Percentiles rank a stretch among this genome's conserved stretches.
phyloP scores from a whole-genome alignment of 2,113 vertebrate species.

The Callaeas wilsoni region DNA sequence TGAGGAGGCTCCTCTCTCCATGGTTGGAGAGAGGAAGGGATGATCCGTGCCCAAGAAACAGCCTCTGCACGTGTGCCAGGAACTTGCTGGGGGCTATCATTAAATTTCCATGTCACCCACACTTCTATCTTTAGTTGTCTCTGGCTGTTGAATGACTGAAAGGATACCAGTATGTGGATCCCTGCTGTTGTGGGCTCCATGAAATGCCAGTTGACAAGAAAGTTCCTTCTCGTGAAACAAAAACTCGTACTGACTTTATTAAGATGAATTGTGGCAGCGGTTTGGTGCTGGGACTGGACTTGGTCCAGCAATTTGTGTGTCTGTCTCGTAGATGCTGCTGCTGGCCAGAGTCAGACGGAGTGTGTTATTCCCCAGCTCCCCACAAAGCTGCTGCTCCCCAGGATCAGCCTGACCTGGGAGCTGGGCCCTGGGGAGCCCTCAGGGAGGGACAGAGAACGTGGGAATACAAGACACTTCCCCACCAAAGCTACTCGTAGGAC shows the following conservation, averaged over 20 bases:
- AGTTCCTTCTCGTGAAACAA: not conserved
- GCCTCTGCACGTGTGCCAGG: not conserved
- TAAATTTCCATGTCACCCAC: not conserved
- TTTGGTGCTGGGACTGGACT: not conserved
- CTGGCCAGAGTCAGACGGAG: not conserved
- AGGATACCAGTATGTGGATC: not conserved
- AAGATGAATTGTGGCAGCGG: not conserved
- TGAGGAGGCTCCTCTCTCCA: not conserved
- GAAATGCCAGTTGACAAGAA: not conserved
- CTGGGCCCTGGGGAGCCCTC: not conserved
- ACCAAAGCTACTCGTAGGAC: not conserved
- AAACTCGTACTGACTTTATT: not conserved
- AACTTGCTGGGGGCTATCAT: not conserved
- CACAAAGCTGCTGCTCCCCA: rapidly evolving
- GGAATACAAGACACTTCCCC: not conserved
- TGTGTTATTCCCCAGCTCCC: rapidly evolving
- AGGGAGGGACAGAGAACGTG: rapidly evolving
- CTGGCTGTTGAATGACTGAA: not conserved
- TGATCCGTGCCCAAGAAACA: not conserved
- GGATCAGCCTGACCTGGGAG: not conserved
- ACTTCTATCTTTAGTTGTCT: not conserved
- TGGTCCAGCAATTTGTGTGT: not conserved
- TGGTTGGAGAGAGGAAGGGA: not conserved
- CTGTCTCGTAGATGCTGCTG: not conserved
- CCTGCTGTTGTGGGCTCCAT: not conserved